These are phyloP conservation scores for Mormyrus hasselquistii DNA, from an alignment of 2,797 vertebrate genomes.

Conservation along the genomic window DNA sequence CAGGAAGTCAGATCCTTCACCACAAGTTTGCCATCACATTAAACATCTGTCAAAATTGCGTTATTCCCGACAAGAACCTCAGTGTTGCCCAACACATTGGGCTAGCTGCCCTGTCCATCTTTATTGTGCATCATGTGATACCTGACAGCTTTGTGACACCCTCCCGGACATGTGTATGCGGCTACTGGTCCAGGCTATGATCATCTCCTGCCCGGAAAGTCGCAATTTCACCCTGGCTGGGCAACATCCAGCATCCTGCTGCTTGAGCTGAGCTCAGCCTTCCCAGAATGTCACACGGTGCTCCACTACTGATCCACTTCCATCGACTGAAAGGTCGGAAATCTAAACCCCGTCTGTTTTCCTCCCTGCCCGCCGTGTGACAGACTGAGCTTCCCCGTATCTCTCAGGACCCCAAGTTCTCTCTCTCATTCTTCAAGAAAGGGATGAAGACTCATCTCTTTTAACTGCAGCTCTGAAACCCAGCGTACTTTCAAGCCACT, in stretches of 20 bases:
- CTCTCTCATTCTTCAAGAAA: background rate
- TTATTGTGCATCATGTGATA: background rate
- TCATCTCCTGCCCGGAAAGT: background rate
- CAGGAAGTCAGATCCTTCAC: background rate
- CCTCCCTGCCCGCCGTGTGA: background rate
- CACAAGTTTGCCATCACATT: background rate
- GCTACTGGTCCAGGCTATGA: background rate
- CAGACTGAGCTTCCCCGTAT: background rate
- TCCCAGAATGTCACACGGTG: background rate
- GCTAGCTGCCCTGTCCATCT: background rate
- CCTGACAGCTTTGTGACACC: background rate
- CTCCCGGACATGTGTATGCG: background rate
- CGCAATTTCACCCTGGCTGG: background rate
- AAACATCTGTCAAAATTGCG: background rate
- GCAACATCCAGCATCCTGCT: background rate
- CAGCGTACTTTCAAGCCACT: background rate
- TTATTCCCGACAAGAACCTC: background rate
- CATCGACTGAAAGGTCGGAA: background rate
- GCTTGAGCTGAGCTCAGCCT: background rate
- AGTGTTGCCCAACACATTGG: background rate
- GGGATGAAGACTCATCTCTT: background rate
- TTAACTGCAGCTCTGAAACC: background rate
- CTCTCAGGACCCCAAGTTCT: background rate
- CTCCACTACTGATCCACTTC: background rate
- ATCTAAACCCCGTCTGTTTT: background rate